Conservation (phyloP, 2,888 invertebrate genomes). For the Drosophila engyochracea region DNA sequence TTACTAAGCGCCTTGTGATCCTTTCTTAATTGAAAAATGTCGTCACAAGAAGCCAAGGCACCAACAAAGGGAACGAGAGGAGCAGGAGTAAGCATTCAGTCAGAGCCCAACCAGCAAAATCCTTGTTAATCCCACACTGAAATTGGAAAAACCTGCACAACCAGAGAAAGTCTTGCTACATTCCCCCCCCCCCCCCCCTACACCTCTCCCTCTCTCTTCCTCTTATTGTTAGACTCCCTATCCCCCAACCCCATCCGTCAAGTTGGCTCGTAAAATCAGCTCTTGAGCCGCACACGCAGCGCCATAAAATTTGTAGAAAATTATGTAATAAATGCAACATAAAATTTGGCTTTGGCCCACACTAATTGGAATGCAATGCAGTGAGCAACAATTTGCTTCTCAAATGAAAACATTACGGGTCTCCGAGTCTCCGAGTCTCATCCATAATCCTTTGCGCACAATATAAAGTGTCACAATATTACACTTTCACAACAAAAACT, state of each 20-base stretch:
- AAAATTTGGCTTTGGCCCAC: constrained; percentile 71
- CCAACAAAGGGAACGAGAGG: constrained; percentile 12
- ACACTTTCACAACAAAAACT: constrained; percentile 77
- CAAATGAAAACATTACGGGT: constrained; percentile 58
- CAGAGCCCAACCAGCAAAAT: constrained; percentile 60
- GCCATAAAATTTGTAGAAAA: constrained; percentile 73
- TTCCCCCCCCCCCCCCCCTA: background rate
- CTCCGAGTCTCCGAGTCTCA: background rate
- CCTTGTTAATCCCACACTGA: constrained; percentile 82
- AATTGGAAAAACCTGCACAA: constrained; percentile 80
- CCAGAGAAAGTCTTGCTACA: constrained; percentile 35
- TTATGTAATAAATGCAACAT: constrained; percentile 82
- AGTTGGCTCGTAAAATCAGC: constrained; percentile 66
- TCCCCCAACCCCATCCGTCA: background rate
- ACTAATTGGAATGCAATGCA: constrained; percentile 79
- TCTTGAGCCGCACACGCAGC: constrained; percentile 66
- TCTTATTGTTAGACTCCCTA: background rate
- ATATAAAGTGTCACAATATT: constrained; percentile 84
- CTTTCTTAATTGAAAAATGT: constrained; percentile 83
- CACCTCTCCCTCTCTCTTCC: background rate
- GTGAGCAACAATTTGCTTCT: constrained; percentile 52
- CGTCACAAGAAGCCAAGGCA: constrained; percentile 65
- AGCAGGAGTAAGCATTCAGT: constrained; percentile 15
- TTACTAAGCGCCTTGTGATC: constrained; percentile 81
- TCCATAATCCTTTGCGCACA: constrained; percentile 74